Evolutionary conservation across 2,113 vertebrate species (phyloP).

Genomic region (Ictidomys tridecemlineatus): DNA sequence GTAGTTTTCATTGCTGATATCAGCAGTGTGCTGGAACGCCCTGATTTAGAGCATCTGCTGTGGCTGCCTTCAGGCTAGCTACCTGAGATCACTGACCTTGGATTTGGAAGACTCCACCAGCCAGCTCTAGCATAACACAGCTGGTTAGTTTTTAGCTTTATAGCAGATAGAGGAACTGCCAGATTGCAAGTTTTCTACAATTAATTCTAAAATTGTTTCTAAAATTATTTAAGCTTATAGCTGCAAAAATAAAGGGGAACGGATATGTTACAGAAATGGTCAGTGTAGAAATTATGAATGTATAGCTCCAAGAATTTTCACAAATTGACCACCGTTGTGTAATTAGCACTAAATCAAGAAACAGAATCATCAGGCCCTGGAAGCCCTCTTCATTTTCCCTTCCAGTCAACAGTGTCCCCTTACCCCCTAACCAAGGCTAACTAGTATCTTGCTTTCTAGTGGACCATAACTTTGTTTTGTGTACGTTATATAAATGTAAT

Average conservation of each 20-base stretch:
- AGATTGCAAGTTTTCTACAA: conserved; percentile 63
- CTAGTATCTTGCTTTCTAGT: background rate
- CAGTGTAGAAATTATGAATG: conserved; percentile 34
- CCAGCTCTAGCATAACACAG: background rate
- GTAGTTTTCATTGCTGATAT: background rate
- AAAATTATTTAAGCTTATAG: conserved; percentile 63
- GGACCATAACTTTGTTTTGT: background rate
- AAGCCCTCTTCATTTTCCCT: background rate
- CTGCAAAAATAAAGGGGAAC: conserved; percentile 10
- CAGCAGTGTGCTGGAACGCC: background rate
- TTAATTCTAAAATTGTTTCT: conserved; percentile 71
- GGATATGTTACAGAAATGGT: background rate
- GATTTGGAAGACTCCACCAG: background rate
- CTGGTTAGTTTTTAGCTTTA: background rate
- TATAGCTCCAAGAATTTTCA: conserved; percentile 18
- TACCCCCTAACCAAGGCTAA: background rate
- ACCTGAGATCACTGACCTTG: background rate
- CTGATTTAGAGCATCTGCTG: background rate
- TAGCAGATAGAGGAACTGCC: background rate
- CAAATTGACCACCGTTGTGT: background rate
- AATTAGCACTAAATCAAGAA: conserved; percentile 44
- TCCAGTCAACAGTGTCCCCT: background rate
- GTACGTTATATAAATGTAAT: background rate
- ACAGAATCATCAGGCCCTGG: background rate
- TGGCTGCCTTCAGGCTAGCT: background rate